These are phyloP conservation scores for Macrophya alboannulata DNA, from an alignment of 2,888 invertebrate species.

Conservation along the genomic window DNA sequence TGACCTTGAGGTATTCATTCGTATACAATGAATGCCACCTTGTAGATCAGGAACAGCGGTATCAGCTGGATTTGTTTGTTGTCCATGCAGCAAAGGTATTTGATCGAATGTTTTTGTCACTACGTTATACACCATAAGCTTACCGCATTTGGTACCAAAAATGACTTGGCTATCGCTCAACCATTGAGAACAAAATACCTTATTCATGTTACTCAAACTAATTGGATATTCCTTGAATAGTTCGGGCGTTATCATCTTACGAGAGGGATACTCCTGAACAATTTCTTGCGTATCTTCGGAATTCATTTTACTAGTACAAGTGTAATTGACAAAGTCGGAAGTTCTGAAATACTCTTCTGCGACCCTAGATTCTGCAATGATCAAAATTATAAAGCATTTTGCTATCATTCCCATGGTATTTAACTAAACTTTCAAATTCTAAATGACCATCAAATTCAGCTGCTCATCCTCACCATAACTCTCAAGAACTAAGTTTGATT, in stretches of 20 bases:
- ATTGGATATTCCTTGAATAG: constrained; percentile 93
- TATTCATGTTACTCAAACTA: constrained; percentile 92
- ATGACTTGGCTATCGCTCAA: constrained; percentile 96
- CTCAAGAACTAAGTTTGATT: too few species aligned
- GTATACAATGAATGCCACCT: constrained; percentile 96
- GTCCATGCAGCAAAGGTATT: constrained; percentile 91
- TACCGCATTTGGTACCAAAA: constrained; percentile 98
- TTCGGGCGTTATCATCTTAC: constrained; percentile 94
- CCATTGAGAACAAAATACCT: constrained; percentile 98
- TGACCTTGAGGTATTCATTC: constrained; percentile 93
- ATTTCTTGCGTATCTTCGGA: constrained; percentile 87
- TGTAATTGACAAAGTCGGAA: constrained; percentile 92
- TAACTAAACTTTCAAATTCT: too few species aligned
- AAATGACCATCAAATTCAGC: too few species aligned
- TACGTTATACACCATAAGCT: constrained; percentile 97
- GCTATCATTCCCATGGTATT: too few species aligned
- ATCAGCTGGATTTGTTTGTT: constrained; percentile 80
- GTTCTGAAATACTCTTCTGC: constrained; percentile 91
- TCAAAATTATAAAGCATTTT: too few species aligned
- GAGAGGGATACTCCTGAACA: constrained; percentile 90
- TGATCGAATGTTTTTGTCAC: constrained; percentile 92
- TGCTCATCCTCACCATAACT: too few species aligned
- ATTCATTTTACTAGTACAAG: constrained; percentile 89
- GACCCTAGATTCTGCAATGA: constrained; percentile 87
- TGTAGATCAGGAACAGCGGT: constrained; percentile 85